Evolutionary conservation across 2,797 vertebrate species (phyloP).

Genomic region (Chromis chromis): DNA sequence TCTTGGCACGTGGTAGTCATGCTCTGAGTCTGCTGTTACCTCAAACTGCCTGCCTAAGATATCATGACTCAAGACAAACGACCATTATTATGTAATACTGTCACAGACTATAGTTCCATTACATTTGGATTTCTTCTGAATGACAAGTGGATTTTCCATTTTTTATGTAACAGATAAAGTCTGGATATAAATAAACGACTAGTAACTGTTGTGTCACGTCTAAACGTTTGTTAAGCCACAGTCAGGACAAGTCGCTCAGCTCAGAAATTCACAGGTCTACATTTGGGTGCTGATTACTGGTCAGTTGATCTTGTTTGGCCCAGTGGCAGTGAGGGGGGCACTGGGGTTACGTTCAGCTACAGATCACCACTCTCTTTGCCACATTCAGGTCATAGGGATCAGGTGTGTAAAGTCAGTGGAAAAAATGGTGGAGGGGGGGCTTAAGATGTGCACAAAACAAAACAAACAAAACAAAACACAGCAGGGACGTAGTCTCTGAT

Average conservation of each 20-base stretch:
- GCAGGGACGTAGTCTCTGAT: slow-evolving; percentile 56
- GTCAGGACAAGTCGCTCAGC: slow-evolving; percentile 14
- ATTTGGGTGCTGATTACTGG: slow-evolving; percentile 61
- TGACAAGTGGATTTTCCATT: slow-evolving; percentile 8
- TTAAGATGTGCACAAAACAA: slow-evolving; percentile 52
- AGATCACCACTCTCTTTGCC: slow-evolving; percentile 36
- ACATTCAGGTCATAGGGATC: slow-evolving; percentile 64
- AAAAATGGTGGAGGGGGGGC: slow-evolving; percentile 58
- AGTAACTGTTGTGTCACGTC: slow-evolving; percentile 37
- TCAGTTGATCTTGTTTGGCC: slow-evolving; percentile 45
- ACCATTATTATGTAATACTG: slow-evolving; percentile 5
- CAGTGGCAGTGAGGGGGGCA: background rate
- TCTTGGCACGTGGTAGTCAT: slow-evolving; percentile 44
- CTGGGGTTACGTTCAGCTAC: slow-evolving; percentile 26
- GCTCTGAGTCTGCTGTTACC: slow-evolving; percentile 19
- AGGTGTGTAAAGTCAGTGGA: slow-evolving; percentile 72
- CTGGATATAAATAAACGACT: slow-evolving; percentile 55
- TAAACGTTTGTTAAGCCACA: slow-evolving; percentile 43
- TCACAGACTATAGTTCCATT: background rate
- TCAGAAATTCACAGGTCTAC: slow-evolving; percentile 61
- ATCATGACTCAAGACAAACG: background rate
- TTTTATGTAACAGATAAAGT: slow-evolving; percentile 29
- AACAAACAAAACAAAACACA: slow-evolving; percentile 37
- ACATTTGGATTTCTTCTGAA: background rate
- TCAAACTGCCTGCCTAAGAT: slow-evolving; percentile 7